These are phyloP conservation scores for Chiroxiphia lanceolata DNA, from an alignment of 2,797 vertebrate species.

Conservation along the genomic window DNA sequence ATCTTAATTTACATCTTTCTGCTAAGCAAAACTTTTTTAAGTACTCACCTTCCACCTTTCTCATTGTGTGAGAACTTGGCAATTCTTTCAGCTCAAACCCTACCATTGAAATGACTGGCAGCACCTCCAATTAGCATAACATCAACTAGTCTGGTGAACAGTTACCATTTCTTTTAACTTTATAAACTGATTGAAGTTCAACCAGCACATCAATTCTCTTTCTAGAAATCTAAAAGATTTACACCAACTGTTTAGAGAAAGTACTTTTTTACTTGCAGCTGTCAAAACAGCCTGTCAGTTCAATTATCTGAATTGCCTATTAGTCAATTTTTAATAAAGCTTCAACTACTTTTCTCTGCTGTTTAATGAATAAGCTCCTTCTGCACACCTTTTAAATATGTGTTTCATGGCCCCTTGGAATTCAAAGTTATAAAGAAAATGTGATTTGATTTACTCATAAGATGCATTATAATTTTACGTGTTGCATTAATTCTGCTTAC, in stretches of 20 bases:
- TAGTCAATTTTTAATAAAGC: constrained; percentile 81
- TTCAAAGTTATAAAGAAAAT: constrained; percentile 66
- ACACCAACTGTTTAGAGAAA: constrained; percentile 70
- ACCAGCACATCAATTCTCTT: constrained; percentile 69
- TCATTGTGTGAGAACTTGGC: neutral
- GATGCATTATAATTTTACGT: constrained; percentile 42
- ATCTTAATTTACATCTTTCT: constrained; percentile 12
- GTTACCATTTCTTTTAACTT: constrained; percentile 50
- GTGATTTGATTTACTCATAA: constrained; percentile 68
- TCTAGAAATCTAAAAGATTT: constrained; percentile 75
- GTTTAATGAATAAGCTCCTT: constrained; percentile 73
- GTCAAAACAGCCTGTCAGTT: constrained; percentile 81
- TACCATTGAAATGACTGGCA: constrained; percentile 42
- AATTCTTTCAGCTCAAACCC: constrained; percentile 20
- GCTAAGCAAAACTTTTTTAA: constrained; percentile 5
- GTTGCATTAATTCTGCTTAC: constrained; percentile 27
- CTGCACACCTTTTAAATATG: constrained; percentile 71
- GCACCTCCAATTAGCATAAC: constrained; percentile 63
- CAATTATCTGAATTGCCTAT: constrained; percentile 77
- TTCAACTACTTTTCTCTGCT: constrained; percentile 67
- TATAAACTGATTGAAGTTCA: constrained; percentile 71
- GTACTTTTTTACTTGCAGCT: constrained; percentile 74
- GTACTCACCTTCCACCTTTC: constrained; percentile 18
- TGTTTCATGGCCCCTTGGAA: constrained; percentile 59
- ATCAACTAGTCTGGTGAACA: constrained; percentile 44